These are phyloP conservation scores for Atherix ibis DNA, from an alignment of 2,888 invertebrate genomes.

Conservation along the genomic window DNA sequence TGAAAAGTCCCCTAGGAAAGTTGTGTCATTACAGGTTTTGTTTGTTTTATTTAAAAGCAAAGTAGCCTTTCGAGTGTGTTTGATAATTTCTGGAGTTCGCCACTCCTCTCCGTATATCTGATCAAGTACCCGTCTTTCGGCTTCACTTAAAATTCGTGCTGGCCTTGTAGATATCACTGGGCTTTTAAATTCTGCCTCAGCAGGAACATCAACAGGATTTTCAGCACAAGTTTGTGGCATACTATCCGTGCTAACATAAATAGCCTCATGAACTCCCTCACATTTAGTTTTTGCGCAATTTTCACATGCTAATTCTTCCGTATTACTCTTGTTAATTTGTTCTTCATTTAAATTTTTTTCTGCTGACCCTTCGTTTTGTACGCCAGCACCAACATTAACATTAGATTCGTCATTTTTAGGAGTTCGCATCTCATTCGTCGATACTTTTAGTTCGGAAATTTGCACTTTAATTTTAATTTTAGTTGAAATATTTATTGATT, in stretches of 20 bases:
- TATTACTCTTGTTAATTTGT: background rate
- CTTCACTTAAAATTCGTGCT: constrained; percentile 5
- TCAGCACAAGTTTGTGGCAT: background rate
- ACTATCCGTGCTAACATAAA: background rate
- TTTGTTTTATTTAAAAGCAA: no score
- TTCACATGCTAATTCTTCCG: background rate
- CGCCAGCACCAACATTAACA: constrained; percentile 1
- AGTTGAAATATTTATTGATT: constrained; percentile 28
- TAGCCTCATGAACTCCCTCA: background rate
- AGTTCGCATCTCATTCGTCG: no score
- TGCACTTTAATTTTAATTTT: constrained; percentile 30
- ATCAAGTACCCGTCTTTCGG: constrained; percentile 21
- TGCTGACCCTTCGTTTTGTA: background rate
- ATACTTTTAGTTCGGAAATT: no score
- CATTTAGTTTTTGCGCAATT: no score
- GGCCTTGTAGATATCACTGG: no score
- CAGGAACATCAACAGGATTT: no score
- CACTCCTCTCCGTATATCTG: constrained; percentile 27
- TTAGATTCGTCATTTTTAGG: background rate
- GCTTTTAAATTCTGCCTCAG: no score
- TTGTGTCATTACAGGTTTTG: no score
- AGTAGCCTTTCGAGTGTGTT: no score
- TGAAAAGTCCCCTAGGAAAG: constrained; percentile 25
- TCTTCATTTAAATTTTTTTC: background rate
- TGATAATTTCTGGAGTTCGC: constrained; percentile 29